These are phyloP conservation scores for Melieria crassipennis DNA, from an alignment of 2,888 invertebrate genomes.

Conservation along the genomic window DNA sequence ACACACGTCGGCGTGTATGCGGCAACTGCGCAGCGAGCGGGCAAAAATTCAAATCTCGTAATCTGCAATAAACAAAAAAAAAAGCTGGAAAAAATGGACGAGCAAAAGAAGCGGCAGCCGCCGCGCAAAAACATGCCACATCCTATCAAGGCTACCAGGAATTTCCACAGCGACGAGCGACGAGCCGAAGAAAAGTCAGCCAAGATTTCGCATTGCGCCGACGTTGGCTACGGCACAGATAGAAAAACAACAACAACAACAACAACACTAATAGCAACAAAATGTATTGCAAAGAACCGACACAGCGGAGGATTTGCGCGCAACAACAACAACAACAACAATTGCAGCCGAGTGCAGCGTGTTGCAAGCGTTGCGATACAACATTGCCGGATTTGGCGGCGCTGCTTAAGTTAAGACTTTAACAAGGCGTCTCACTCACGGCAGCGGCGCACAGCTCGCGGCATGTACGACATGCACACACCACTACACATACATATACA, in stretches of 20 bases:
- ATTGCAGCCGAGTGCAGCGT: neutral
- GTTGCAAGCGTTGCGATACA: neutral
- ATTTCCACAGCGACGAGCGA: too few species aligned
- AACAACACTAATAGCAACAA: too few species aligned
- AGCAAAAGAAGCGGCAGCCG: too few species aligned
- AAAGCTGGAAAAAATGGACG: too few species aligned
- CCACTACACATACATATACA: too few species aligned
- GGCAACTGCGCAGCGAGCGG: neutral
- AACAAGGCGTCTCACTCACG: constrained; percentile 1
- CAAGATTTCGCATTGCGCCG: too few species aligned
- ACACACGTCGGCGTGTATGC: constrained; percentile 6
- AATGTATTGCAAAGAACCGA: too few species aligned
- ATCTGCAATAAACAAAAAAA: constrained; percentile 26
- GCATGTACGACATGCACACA: neutral
- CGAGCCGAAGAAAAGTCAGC: too few species aligned
- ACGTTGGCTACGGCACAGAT: too few species aligned
- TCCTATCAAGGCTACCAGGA: too few species aligned
- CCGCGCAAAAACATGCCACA: too few species aligned
- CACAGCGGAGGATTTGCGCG: neutral
- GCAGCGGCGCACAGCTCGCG: neutral
- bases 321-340: neutral
- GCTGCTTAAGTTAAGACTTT: constrained; percentile 6
- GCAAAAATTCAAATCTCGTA: constrained; percentile 23
- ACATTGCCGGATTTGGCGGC: neutral
- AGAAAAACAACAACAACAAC: too few species aligned